These are phyloP conservation scores for Python bivittatus DNA, from an alignment of 2,113 vertebrate genomes.

Conservation along the genomic window DNA sequence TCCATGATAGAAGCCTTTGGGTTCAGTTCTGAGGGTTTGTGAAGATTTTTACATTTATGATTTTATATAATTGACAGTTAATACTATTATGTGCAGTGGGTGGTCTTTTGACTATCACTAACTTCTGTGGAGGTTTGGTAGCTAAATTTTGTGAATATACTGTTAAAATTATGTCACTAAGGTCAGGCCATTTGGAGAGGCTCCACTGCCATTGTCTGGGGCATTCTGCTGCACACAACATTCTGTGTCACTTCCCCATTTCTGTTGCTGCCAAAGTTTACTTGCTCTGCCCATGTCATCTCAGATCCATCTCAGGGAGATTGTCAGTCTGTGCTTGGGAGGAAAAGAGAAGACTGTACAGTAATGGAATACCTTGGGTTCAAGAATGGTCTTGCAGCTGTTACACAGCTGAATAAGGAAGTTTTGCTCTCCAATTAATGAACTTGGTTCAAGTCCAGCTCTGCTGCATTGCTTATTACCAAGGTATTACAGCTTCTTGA, in stretches of 20 bases:
- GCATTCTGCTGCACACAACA: not conserved
- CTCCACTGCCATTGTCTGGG: not conserved
- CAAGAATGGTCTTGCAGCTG: not conserved
- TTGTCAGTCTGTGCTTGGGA: not conserved
- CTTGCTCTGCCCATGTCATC: not conserved
- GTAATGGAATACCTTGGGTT: not conserved
- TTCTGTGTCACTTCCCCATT: not conserved
- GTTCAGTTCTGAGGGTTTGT: not conserved
- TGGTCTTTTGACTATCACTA: not conserved
- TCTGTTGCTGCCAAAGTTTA: not conserved
- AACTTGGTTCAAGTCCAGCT: not conserved
- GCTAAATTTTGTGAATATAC: not conserved
- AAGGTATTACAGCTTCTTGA: not conserved
- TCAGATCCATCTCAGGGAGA: not conserved
- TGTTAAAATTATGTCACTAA: not conserved
- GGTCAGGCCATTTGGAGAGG: not conserved
- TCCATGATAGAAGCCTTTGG: not conserved
- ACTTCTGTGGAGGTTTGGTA: not conserved
- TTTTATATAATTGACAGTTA: not conserved
- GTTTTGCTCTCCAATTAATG: not conserved
- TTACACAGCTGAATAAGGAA: not conserved
- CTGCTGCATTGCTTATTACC: not conserved
- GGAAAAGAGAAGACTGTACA: not conserved
- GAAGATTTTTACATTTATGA: not conserved
- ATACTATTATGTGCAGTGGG: not conserved